These are phyloP conservation scores for Megastigmus dorsalis DNA, from an alignment of 2,888 invertebrate species.

Conservation along the genomic window DNA sequence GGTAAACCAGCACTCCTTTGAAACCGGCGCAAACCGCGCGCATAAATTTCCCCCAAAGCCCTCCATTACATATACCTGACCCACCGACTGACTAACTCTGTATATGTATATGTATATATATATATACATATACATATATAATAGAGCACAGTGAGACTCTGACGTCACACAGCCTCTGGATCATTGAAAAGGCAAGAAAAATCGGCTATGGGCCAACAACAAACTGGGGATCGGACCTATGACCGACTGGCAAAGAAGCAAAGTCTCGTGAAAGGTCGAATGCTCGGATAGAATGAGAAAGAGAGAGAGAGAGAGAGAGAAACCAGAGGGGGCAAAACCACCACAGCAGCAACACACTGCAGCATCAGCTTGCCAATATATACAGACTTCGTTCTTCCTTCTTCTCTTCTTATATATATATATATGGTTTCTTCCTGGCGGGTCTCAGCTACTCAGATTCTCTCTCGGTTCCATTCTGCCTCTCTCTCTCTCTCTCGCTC, in stretches of 20 bases:
- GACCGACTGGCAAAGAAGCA: too few species aligned
- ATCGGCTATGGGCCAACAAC: not conserved
- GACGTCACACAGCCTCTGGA: not conserved
- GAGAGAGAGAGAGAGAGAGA: conserved; percentile 2
- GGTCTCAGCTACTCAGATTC: too few species aligned
- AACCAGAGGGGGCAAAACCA: not conserved
- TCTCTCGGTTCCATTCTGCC: too few species aligned
- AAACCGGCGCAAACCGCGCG: not conserved
- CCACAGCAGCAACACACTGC: not conserved
- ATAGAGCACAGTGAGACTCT: not conserved
- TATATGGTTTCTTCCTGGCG: too few species aligned
- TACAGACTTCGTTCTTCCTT: too few species aligned
- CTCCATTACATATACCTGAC: conserved; percentile 19
- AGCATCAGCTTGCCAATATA: not conserved
- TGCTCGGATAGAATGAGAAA: not conserved
- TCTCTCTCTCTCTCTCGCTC: too few species aligned
- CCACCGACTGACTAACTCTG: not conserved
- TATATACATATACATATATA: too few species aligned
- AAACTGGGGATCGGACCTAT: too few species aligned
- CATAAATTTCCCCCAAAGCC: conserved; percentile 8
- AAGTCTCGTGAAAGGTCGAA: not conserved
- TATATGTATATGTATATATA: too few species aligned
- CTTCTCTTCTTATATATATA: too few species aligned
- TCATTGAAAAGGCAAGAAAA: conserved; percentile 32
- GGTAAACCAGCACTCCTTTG: not conserved